Conservation (phyloP, 2,113 vertebrate genomes). For the Xiphophorus maculatus region DNA sequence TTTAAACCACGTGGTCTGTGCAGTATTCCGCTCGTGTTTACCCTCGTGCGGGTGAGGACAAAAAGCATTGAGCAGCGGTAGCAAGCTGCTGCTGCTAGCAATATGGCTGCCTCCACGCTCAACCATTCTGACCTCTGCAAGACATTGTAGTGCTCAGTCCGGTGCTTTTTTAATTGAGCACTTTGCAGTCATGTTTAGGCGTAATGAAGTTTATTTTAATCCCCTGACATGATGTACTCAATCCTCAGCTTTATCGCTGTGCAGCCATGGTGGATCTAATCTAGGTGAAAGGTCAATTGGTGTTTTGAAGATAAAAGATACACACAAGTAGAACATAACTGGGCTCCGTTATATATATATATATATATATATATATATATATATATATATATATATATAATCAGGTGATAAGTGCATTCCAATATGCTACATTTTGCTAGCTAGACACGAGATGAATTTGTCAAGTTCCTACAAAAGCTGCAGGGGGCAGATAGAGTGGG, state of each 20-base stretch:
- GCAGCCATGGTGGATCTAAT: slow-evolving; percentile 22
- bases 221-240: background rate
- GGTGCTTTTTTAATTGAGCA: accelerated
- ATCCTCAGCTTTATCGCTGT: accelerated
- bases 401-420: background rate
- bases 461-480: accelerated
- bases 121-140: slow-evolving; percentile 85
- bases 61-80: slow-evolving; percentile 41
- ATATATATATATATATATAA: no score
- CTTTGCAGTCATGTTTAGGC: background rate
- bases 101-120: slow-evolving; percentile 83
- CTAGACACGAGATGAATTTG: accelerated
- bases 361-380: no score
- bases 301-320: slow-evolving; percentile 6
- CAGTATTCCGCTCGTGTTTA: background rate
- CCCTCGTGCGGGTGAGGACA: slow-evolving; percentile 44
- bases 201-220: accelerated
- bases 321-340: background rate
- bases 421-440: background rate
- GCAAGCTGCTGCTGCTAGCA: slow-evolving; percentile 66
- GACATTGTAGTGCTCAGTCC: slow-evolving; percentile 50
- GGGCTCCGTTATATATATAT: no score
- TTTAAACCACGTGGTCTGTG: background rate
- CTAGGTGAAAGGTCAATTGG: slow-evolving; percentile 80
- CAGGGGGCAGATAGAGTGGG: background rate